These are phyloP conservation scores for Bufotes viridis DNA, from an alignment of 2,797 vertebrate genomes.

Conservation along the genomic window DNA sequence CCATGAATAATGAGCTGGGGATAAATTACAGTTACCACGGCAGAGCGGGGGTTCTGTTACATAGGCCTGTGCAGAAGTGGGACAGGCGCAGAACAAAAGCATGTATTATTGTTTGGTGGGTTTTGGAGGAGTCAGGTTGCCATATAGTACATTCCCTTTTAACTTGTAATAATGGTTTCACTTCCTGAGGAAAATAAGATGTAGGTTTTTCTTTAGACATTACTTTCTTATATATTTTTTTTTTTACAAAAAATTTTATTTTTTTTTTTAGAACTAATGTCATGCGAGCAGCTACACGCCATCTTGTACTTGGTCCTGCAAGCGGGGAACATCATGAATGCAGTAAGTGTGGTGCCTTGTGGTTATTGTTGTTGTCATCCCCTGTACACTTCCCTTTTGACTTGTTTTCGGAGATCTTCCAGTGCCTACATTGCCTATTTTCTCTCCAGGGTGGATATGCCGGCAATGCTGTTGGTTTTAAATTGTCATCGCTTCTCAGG, in stretches of 20 bases:
- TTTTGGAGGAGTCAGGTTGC: not conserved
- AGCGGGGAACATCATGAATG: constrained; percentile 99
- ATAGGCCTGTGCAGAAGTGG: constrained; percentile 18
- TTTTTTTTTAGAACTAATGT: constrained; percentile 87
- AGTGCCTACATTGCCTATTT: not conserved
- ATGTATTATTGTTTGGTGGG: not conserved
- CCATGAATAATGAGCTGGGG: constrained; percentile 21
- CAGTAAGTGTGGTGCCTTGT: constrained; percentile 78
- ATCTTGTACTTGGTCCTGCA: constrained; percentile 96
- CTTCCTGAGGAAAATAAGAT: not conserved
- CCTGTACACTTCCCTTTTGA: not conserved
- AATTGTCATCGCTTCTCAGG: constrained; percentile 93
- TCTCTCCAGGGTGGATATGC: constrained; percentile 90
- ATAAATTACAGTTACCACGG: constrained; percentile 48
- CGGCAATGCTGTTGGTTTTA: constrained; percentile 97
- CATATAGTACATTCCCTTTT: not conserved
- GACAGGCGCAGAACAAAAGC: not conserved
- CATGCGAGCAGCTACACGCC: constrained; percentile 92
- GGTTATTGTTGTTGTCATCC: not conserved
- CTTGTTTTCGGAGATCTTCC: not conserved
- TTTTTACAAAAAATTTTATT: no score
- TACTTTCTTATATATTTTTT: not conserved
- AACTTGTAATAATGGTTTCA: not conserved
- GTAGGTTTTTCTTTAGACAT: not conserved
- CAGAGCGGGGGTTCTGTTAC: constrained; percentile 29